phyloP scores from a whole-genome alignment of 2,888 invertebrate species.

The Elaeidobius kamerunicus region DNA sequence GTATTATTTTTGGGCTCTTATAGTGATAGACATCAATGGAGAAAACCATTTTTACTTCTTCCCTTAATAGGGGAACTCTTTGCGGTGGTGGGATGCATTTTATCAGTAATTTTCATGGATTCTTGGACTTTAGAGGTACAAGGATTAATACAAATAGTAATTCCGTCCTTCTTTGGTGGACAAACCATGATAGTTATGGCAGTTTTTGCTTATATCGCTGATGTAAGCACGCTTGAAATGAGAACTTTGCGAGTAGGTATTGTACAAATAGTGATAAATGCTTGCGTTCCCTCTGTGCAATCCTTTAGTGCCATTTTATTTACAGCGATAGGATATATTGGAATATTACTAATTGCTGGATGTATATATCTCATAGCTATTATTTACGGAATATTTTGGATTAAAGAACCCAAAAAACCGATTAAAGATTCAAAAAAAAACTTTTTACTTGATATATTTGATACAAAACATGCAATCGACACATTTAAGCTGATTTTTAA shows the following conservation, averaged over 20 bases:
- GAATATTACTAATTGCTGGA: constrained; percentile 40
- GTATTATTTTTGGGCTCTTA: constrained; percentile 48
- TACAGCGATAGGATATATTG: constrained; percentile 41
- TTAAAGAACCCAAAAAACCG: constrained; percentile 42
- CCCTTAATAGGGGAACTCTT: constrained; percentile 48
- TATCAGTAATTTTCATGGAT: constrained; percentile 56
- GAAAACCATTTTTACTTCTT: constrained; percentile 47
- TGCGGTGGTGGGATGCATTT: constrained; percentile 52
- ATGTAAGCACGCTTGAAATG: constrained; percentile 54
- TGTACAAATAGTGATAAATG: constrained; percentile 48
- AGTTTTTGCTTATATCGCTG: constrained; percentile 47
- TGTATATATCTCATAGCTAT: constrained; percentile 41
- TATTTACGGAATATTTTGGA: constrained; percentile 43
- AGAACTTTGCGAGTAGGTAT: constrained; percentile 61
- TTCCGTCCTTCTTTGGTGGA: constrained; percentile 59
- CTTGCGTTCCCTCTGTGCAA: constrained; percentile 40
- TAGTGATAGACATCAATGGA: constrained; percentile 46
- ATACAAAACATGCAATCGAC: constrained; percentile 44
- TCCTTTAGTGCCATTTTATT: constrained; percentile 44
- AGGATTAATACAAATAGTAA: constrained; percentile 55
- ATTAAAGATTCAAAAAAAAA: constrained; percentile 28
- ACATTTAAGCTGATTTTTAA: constrained; percentile 43
- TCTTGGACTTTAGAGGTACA: constrained; percentile 54
- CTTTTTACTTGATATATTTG: constrained; percentile 43
- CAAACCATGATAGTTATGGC: constrained; percentile 50